Conservation (phyloP, 2,888 invertebrate genomes). For the Drosophila cognata region DNA sequence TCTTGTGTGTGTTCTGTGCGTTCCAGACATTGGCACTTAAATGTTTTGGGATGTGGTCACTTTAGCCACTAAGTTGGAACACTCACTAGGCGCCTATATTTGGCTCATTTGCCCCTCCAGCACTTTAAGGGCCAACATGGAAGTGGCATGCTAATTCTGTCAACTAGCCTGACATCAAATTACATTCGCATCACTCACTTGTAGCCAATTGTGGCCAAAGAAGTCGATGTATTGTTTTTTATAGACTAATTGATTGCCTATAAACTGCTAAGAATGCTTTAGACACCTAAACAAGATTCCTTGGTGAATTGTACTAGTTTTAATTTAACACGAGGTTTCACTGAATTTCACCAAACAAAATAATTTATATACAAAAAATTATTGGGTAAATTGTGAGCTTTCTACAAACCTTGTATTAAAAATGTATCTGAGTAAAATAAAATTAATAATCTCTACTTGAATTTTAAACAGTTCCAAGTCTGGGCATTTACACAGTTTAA, state of each 20-base stretch:
- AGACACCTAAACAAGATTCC: background rate
- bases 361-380: background rate
- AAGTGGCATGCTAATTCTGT: conserved; percentile 65
- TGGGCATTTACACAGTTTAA: conserved; percentile 11
- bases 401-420: conserved; percentile 35
- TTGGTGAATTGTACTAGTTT: background rate
- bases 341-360: background rate
- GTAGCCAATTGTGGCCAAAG: background rate
- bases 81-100: conserved; percentile 54
- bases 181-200: conserved; percentile 66
- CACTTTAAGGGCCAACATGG: conserved; percentile 41
- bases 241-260: background rate
- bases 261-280: background rate
- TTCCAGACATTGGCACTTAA: conserved; percentile 77
- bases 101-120: conserved; percentile 27
- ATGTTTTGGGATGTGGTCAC: conserved; percentile 70
- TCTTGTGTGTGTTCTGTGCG: conserved; percentile 27
- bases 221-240: background rate
- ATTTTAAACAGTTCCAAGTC: background rate
- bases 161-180: conserved; percentile 63
- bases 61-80: conserved; percentile 38
- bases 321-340: background rate
- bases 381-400: background rate
- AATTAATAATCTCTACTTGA: background rate
- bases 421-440: background rate